A percentile compares a stretch with the other conserved stretches of the same genome.
Evolutionary conservation across 2,113 vertebrate species (phyloP).

Genomic region (Sinosuthora webbiana): DNA sequence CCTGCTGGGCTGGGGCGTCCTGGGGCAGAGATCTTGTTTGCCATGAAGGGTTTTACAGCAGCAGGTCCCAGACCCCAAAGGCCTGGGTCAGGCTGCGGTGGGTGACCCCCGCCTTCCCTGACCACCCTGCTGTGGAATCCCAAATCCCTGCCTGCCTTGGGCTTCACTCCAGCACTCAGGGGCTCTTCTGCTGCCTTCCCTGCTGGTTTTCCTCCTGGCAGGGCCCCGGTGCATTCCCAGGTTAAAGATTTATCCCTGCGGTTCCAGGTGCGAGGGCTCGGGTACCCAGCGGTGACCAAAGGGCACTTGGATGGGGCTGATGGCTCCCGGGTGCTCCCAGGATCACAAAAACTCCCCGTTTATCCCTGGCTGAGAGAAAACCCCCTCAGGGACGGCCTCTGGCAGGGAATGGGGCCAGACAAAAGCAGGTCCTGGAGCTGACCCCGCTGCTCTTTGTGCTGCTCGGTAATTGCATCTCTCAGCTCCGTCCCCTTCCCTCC

Average conservation of each 20-base stretch:
- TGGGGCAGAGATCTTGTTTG: not conserved
- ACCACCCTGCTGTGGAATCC: not conserved
- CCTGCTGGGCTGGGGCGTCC: not conserved
- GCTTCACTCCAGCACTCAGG: not conserved
- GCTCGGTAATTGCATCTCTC: not conserved
- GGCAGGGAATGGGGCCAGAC: not conserved
- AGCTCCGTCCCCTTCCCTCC: not conserved
- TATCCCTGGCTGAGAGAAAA: not conserved
- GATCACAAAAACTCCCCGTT: not conserved
- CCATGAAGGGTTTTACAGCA: rapidly evolving
- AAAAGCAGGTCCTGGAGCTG: not conserved
- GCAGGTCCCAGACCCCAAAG: not conserved
- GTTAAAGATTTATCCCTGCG: not conserved
- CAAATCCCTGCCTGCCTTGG: not conserved
- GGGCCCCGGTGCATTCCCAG: not conserved
- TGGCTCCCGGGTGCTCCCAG: not conserved
- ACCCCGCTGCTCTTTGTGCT: not conserved
- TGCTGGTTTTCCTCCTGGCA: not conserved
- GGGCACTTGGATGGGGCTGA: not conserved
- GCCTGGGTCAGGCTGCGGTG: rapidly evolving
- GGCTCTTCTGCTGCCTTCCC: not conserved
- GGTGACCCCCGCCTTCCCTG: not conserved
- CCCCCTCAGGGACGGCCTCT: not conserved
- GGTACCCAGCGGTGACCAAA: not conserved
- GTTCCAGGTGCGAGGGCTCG: not conserved